Base-by-base conservation (phyloP, 2,888 invertebrate species). In the Leptopilina myrica region DNA sequence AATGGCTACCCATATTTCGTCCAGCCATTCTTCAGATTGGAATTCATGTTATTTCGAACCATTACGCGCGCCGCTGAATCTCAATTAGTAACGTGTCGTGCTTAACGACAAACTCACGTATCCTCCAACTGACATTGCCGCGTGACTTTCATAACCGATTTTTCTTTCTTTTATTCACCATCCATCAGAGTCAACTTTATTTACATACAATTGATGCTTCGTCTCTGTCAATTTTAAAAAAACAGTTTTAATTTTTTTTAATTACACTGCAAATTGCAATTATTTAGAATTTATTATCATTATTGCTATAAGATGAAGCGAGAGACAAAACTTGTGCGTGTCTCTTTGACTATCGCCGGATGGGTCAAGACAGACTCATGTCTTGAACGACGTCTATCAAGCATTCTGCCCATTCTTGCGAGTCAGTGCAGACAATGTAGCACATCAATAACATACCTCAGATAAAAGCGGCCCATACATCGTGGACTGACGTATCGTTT, bases 401-500 rank as follows among this genome's bases (percentile, higher is more conserved):
- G 84, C 85, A 88, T 87, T 86, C 86, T 85, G 86, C 80, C 83
- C 86, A 84, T 87, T 88, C 89, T 89, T 85, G 88, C 89, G 87
- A 89, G 88, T 90, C 90, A 87, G 88, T 86, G 86, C 87, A 86
- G 89, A 90, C 90, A 91, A 91, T 91, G 91, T 90, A 90, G 87
- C 89, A 88, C 90, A 91, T 91, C 91, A 91, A 91, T 91, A 91
- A 91, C 90, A 88, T 85, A 86, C 87, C 87, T 86, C 88, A 88
- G 88, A 91, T 90, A 90, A 90, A 91, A 90, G 90, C 90, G 86
- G 86, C 87, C 88, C 88, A 90, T 90, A 90, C 87, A 89, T 89
- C 90, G 86, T 88, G 84, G 81, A 86, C 88, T 90, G 91, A 91
- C 90, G 89, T 91, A 91, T 91, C 91, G 90, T 91, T 91, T 91